These are phyloP conservation scores for Cartodere bifasciata DNA, from an alignment of 2,888 invertebrate genomes.

Conservation along the genomic window DNA sequence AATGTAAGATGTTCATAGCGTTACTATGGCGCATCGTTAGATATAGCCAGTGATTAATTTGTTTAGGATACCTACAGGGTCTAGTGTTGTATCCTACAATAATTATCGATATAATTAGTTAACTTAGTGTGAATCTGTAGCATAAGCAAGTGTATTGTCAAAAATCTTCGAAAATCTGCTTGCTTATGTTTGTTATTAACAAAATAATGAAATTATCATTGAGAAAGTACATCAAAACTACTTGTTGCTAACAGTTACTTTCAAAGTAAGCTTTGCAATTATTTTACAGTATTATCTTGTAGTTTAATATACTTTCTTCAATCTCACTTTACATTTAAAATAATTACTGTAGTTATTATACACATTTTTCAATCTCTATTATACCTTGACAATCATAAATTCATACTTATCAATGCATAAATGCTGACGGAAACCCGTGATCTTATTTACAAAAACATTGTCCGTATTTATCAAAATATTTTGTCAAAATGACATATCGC, in stretches of 20 bases:
- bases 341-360: conserved; percentile 19
- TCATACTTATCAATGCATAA: conserved; percentile 21
- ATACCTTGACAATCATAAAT: conserved; percentile 36
- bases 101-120: conserved; percentile 11
- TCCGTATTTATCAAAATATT: conserved; percentile 21
- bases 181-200: too few species aligned
- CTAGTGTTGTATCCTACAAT: conserved; percentile 36
- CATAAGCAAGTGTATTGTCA: too few species aligned
- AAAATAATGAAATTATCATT: too few species aligned
- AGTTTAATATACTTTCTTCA: conserved; percentile 23
- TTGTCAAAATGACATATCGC: conserved; percentile 28
- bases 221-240: too few species aligned
- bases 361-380: conserved; percentile 26
- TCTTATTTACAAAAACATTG: conserved; percentile 18
- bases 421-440: conserved; percentile 24
- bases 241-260: too few species aligned
- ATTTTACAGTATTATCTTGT: too few species aligned
- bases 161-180: too few species aligned
- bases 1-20: too few species aligned
- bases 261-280: too few species aligned
- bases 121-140: too few species aligned
- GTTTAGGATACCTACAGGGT: conserved; percentile 37
- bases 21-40: too few species aligned
- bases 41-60: conserved; percentile 33
- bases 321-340: conserved; percentile 21